Conservation (phyloP, 2,113 vertebrate genomes). For the Henicopernis longicauda region DNA sequence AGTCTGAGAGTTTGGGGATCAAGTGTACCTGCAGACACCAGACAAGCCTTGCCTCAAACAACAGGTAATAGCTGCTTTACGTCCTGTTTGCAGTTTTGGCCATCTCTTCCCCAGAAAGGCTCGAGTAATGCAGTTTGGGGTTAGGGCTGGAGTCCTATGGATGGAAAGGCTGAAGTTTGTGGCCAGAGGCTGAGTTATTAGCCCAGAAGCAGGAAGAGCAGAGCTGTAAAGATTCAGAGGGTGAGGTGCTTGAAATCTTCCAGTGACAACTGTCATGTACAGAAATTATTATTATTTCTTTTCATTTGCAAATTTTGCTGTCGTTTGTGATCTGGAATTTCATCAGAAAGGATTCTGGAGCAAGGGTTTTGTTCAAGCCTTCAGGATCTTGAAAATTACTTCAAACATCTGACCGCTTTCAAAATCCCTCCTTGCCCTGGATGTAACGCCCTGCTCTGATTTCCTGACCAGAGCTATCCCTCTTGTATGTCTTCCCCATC, state of each 20-base stretch:
- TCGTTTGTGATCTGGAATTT: not conserved
- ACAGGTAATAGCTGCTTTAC: not conserved
- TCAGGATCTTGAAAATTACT: not conserved
- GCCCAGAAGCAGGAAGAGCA: not conserved
- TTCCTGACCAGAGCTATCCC: not conserved
- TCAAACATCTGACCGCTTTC: not conserved
- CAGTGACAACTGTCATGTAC: not conserved
- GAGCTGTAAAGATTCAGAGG: not conserved
- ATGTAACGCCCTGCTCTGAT: not conserved
- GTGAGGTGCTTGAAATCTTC: not conserved
- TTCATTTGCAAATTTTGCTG: not conserved
- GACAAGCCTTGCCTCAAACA: not conserved
- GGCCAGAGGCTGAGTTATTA: not conserved
- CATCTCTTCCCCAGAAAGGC: not conserved
- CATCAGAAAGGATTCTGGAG: not conserved
- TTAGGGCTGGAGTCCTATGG: not conserved
- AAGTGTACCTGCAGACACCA: not conserved
- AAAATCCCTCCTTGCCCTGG: not conserved
- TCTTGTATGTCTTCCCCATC: not conserved
- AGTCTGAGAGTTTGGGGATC: not conserved
- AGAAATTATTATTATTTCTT: not conserved
- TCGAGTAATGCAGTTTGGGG: not conserved
- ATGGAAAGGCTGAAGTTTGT: not conserved
- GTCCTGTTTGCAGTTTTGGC: not conserved
- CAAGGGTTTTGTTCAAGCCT: not conserved